phyloP scores from a whole-genome alignment of 2,888 invertebrate genomes.

The Lasioglossum malachurum region DNA sequence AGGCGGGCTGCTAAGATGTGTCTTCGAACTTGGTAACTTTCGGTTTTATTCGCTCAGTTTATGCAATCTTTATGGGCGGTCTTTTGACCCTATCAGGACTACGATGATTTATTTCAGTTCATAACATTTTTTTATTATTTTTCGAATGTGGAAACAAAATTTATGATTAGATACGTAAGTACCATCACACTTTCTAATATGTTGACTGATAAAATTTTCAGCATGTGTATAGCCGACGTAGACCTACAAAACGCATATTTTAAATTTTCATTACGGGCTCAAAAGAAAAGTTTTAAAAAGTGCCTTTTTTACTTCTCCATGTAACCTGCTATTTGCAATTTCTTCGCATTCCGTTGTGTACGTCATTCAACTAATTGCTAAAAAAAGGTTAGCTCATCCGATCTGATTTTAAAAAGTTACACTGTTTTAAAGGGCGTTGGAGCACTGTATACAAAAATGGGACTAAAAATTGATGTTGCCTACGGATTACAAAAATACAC shows the following conservation, averaged over 20 bases:
- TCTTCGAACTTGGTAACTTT: neutral
- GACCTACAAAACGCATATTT: no score
- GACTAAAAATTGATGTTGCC: neutral
- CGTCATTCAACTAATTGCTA: neutral
- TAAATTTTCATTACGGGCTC: no score
- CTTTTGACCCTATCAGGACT: neutral
- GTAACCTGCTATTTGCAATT: no score
- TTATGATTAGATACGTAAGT: no score
- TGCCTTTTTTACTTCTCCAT: no score
- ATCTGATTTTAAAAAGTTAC: no score
- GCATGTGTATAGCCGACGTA: no score
- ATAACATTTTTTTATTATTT: neutral
- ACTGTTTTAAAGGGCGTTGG: no score
- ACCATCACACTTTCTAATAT: neutral
- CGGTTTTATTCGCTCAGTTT: neutral
- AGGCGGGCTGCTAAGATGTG: neutral
- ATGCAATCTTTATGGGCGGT: neutral
- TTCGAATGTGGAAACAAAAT: neutral
- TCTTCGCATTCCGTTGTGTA: no score
- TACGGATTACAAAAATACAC: neutral
- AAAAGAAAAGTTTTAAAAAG: no score
- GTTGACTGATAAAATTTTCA: no score
- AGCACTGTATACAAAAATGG: neutral
- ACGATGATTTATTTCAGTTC: neutral
- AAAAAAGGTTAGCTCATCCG: neutral